Evolutionary conservation across 2,113 vertebrate species (phyloP).

Genomic region (Phocoena sinus): DNA sequence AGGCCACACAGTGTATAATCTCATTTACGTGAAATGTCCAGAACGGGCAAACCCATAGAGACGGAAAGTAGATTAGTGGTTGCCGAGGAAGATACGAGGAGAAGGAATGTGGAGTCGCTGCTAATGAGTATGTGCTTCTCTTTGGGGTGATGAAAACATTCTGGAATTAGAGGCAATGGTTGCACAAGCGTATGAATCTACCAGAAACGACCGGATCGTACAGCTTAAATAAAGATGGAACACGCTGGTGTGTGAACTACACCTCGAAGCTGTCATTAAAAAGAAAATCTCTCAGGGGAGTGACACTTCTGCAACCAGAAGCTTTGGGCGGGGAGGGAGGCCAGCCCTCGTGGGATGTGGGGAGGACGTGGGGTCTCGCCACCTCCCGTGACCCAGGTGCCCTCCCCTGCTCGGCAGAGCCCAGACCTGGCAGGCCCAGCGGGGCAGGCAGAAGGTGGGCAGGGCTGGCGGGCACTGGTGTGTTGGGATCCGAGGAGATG

Average conservation of each 20-base stretch:
- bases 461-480: slow-evolving; percentile 91
- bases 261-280: not conserved
- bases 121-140: not conserved
- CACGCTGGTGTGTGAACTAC: accelerated
- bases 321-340: no score
- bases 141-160: not conserved
- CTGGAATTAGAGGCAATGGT: not conserved
- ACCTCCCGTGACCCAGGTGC: not conserved
- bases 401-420: accelerated
- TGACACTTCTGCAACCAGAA: not conserved
- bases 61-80: accelerated
- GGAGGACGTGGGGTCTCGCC: not conserved
- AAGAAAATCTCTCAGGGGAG: not conserved
- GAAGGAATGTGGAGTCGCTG: not conserved
- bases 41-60: accelerated
- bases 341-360: not conserved
- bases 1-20: accelerated
- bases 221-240: not conserved
- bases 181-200: not conserved
- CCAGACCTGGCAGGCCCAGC: slow-evolving; percentile 83
- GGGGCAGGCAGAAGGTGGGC: slow-evolving; percentile 81
- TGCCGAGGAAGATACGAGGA: accelerated
- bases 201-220: accelerated
- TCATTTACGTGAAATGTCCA: not conserved
- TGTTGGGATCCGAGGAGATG: slow-evolving; percentile 93